Evolutionary conservation across 2,888 invertebrate genomes (phyloP).

Genomic region (Myathropa florea): DNA sequence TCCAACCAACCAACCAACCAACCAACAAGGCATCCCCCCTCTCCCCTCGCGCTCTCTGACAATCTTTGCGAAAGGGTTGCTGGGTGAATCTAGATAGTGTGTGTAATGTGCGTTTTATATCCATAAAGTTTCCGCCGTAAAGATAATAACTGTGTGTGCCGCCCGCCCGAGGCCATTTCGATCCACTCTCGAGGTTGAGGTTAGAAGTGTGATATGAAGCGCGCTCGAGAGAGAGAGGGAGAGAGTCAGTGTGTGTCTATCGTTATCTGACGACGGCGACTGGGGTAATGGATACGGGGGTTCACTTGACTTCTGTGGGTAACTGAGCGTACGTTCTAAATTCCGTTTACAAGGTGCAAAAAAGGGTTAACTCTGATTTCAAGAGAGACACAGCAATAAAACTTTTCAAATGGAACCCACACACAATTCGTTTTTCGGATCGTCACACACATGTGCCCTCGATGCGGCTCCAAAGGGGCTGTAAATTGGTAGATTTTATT

Average conservation of each 20-base stretch:
- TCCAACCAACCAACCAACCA: not conserved
- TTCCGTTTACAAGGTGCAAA: constrained; percentile 70
- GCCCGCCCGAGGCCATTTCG: constrained; percentile 57
- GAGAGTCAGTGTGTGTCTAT: constrained; percentile 26
- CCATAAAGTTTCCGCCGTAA: constrained; percentile 64
- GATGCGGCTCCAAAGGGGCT: constrained; percentile 65
- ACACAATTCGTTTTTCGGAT: constrained; percentile 27
- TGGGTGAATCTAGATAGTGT: constrained; percentile 65
- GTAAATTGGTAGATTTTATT: constrained; percentile 70
- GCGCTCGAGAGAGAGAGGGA: not conserved
- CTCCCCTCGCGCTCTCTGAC: not conserved
- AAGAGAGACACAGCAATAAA: constrained; percentile 52
- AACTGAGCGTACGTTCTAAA: constrained; percentile 69
- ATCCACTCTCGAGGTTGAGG: constrained; percentile 55
- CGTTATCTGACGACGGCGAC: constrained; percentile 40
- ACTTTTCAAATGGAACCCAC: constrained; percentile 49
- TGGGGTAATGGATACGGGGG: not conserved
- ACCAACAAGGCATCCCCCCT: not conserved
- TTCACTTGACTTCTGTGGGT: constrained; percentile 20
- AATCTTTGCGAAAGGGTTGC: constrained; percentile 29
- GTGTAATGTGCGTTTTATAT: constrained; percentile 69
- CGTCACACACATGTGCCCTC: constrained; percentile 21
- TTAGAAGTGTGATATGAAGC: constrained; percentile 58
- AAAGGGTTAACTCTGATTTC: constrained; percentile 70
- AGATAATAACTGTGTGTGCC: constrained; percentile 54